phyloP scores from a whole-genome alignment of 2,888 invertebrate species.

The Pammene aurita region DNA sequence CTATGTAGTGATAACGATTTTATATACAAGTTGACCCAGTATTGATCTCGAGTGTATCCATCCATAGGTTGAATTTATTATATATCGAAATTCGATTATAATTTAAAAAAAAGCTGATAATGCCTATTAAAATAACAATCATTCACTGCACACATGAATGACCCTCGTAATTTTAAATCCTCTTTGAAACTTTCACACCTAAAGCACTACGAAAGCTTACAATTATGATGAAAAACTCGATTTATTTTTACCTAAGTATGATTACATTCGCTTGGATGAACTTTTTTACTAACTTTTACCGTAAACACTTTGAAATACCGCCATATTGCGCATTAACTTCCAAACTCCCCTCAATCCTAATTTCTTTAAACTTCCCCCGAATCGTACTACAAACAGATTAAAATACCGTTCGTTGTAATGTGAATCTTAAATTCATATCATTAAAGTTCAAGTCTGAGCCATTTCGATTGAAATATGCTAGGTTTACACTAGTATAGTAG shows the following conservation, averaged over 20 bases:
- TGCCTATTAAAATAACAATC: no score
- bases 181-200: neutral
- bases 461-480: neutral
- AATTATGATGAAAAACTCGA: neutral
- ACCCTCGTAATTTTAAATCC: no score
- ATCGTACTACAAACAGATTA: constrained; percentile 9
- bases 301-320: constrained; percentile 17
- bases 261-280: constrained; percentile 13
- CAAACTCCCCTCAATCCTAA: constrained; percentile 13
- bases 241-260: constrained; percentile 2
- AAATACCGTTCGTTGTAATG: neutral
- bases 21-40: no score
- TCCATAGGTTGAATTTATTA: no score
- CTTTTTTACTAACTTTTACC: constrained; percentile 7
- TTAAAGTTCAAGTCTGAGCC: neutral
- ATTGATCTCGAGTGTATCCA: no score
- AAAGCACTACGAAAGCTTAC: neutral
- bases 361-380: constrained; percentile 8
- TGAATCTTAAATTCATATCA: neutral
- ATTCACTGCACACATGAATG: no score
- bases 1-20: no score
- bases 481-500: neutral
- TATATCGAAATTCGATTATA: no score
- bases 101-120: no score
- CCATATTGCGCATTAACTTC: constrained; percentile 20